Percentiles rank a stretch among this genome's conserved stretches.
These are phyloP conservation scores for Atrichornis clamosus DNA, from an alignment of 2,113 vertebrate genomes.

Conservation along the genomic window DNA sequence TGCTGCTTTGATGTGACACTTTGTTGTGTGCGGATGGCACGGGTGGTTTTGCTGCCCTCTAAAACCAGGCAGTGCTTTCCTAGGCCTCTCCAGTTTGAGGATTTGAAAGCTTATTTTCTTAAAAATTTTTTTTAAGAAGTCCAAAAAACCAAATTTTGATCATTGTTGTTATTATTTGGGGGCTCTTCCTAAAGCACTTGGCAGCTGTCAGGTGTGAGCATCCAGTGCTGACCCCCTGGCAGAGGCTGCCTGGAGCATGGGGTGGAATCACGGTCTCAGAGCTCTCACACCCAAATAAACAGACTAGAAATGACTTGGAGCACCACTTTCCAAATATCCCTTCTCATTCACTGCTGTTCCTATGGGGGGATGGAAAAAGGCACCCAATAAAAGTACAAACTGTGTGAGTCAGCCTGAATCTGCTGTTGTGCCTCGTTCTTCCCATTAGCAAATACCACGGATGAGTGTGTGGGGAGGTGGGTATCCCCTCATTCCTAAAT, in stretches of 20 bases:
- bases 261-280: rapidly evolving
- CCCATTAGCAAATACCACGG: not conserved
- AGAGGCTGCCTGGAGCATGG: not conserved
- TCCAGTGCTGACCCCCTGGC: not conserved
- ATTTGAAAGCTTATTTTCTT: not conserved
- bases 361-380: not conserved
- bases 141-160: not conserved
- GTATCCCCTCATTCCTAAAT: not conserved
- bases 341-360: rapidly evolving
- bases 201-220: not conserved
- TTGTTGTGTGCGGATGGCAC: not conserved
- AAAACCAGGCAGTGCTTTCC: not conserved
- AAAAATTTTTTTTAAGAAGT: too few species aligned
- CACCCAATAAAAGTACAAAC: not conserved
- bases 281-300: not conserved
- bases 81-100: not conserved
- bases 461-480: not conserved
- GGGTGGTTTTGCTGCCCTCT: not conserved
- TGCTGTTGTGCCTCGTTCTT: not conserved
- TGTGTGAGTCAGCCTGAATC: not conserved
- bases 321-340: not conserved
- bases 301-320: not conserved
- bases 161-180: not conserved
- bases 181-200: not conserved
- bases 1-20: not conserved